These are phyloP conservation scores for Erebia ligea DNA, from an alignment of 2,888 invertebrate genomes.

Conservation along the genomic window DNA sequence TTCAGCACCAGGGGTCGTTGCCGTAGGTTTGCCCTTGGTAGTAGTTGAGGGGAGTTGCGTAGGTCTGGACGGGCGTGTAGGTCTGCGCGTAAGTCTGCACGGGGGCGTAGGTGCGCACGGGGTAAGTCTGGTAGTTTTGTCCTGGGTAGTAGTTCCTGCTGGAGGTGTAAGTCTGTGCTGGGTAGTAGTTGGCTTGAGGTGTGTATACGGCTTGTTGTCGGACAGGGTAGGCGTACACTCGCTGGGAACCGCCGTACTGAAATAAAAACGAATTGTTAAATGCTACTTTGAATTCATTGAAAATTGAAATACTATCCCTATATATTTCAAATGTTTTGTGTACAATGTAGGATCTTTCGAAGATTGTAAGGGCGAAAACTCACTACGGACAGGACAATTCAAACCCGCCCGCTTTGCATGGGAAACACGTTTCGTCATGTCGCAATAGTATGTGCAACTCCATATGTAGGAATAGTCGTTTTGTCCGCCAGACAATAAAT, in stretches of 20 bases:
- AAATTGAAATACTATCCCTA: too few relatives aligned
- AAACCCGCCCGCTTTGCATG: too few relatives aligned
- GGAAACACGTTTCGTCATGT: too few relatives aligned
- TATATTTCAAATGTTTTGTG: too few relatives aligned
- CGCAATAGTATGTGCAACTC: too few relatives aligned
- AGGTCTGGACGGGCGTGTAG: constrained; percentile 26
- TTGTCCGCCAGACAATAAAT: too few relatives aligned
- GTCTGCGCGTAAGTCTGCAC: constrained; percentile 21
- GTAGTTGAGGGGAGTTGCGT: constrained; percentile 22
- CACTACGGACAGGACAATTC: too few relatives aligned
- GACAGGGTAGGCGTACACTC: constrained; percentile 32
- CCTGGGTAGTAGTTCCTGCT: constrained; percentile 22
- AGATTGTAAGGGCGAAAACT: too few relatives aligned
- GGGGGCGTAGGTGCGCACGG: constrained; percentile 16
- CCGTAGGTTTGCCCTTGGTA: constrained; percentile 29
- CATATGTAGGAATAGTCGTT: too few relatives aligned
- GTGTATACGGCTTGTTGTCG: constrained; percentile 35
- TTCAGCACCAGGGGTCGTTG: constrained; percentile 35
- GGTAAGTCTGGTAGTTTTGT: constrained; percentile 8
- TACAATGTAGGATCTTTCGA: too few relatives aligned
- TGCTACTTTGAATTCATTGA: neutral
- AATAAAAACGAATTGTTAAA: neutral
- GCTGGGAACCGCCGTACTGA: constrained; percentile 29
- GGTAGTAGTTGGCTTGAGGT: constrained; percentile 21
- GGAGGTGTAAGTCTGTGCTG: constrained; percentile 24